Evolutionary conservation across 2,888 invertebrate genomes (phyloP), one percentile per base, ranked within the genome.

Genomic region (Limnephilus auricula): DNA sequence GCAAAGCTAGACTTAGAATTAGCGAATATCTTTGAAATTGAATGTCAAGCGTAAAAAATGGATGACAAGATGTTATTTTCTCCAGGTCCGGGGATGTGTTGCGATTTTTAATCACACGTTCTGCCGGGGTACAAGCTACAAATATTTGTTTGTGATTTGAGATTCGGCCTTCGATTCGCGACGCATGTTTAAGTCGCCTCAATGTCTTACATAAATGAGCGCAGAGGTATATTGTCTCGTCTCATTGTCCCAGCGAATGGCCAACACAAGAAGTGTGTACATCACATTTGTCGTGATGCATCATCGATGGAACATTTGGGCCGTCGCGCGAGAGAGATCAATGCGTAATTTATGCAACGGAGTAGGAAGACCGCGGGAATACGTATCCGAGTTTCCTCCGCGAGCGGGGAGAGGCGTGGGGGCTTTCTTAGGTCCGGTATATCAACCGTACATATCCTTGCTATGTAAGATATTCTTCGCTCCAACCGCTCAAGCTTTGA

Each of bases 271-370:
- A 34, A 82, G 65, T 82, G 82, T 86, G 31, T 31, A 86, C 50
- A 86, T 86, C 86, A 15, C 89, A 89, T 82, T 89, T 82, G 31
- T 45, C 79, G n/a, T 82, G 79, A 89, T 89, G 89, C 89, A 89
- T 89, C 89, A 89, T 40, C 89, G 82, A 45, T 31, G 45, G 80
- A 89, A 18, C 89, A 89, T 89, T 89, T 89, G 18, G 78, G 32
- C 78, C 34, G 32, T 25, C 32, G 34, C 25, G n/a, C 32, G 37
- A 78, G 25, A 88, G 37, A 30, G n/a, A 45, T 86, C 50, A 50
- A 45, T 32, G 82, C 34, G 31, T 50, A 50, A 86, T 45, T 86
- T 32, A 83, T 25, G 88, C 32, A 88, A 32, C 88, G 37, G 78
- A 79, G 34, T 78, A 34, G 88, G 79, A 79, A 88, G 37, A 88